Conservation (phyloP, 2,797 vertebrate genomes). For the Rachycentron canadum region DNA sequence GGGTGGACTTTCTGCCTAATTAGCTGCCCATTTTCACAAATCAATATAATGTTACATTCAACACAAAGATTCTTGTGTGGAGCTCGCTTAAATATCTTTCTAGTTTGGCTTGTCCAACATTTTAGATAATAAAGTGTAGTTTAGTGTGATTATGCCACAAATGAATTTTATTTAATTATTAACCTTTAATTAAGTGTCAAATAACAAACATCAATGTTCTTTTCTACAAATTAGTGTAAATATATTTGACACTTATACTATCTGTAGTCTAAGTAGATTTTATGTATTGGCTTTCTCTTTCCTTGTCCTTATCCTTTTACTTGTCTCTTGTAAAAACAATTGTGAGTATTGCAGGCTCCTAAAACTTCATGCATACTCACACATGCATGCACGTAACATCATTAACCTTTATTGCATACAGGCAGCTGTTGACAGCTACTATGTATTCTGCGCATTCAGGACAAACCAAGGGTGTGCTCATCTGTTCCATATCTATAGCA, state of each 20-base stretch:
- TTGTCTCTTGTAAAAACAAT: not conserved
- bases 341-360: not conserved
- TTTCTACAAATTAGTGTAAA: not conserved
- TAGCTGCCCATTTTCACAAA: not conserved
- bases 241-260: not conserved
- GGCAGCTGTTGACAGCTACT: slow-evolving; percentile 34
- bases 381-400: slow-evolving; percentile 32
- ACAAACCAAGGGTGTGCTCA: slow-evolving; percentile 38
- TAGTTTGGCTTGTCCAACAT: not conserved
- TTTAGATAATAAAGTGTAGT: not conserved
- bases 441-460: slow-evolving; percentile 44
- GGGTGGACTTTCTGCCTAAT: not conserved
- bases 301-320: not conserved
- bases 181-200: not conserved
- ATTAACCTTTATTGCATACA: slow-evolving; percentile 68
- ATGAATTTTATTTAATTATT: too few species aligned
- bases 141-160: too few species aligned
- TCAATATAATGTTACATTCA: not conserved
- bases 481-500: slow-evolving; percentile 51
- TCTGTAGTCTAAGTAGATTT: not conserved
- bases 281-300: not conserved
- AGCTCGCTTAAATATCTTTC: not conserved
- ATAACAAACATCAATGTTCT: not conserved
- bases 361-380: slow-evolving; percentile 15
- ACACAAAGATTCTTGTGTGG: not conserved